Base-by-base conservation (phyloP, 1,140 invertebrate genomes). In the Stegodyphus dumicola region DNA sequence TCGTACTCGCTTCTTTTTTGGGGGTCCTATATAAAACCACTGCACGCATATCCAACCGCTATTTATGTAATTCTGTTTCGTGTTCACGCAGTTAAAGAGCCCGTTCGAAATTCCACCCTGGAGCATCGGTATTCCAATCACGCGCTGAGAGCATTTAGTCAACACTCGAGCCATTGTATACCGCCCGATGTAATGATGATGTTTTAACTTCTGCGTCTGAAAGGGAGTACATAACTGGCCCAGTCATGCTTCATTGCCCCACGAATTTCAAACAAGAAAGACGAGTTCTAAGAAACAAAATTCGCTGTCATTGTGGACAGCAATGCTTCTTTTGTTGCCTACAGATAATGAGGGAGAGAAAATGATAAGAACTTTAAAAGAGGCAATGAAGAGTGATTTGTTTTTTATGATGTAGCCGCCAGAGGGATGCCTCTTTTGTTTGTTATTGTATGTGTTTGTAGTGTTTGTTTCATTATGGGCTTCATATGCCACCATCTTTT, bases 241-340 rank as follows among this genome's bases (percentile, higher is more conserved):
- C 17, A 18, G 65, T 66, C 65, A 69, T 54, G 77, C 65, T n/a
- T 54, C 52, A 78, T 54, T 69, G 66, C 77, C 5, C 51, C 17
- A 51, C 51, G 17, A 15, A 69, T n/a, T 66, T 48, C 13, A 69
- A 78, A 78, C 77, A 69, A 66, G 77, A 69, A 78, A 53, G 77
- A n/a, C 65, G 48, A 69, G 77, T 78, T 78, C 65, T 6, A 13
- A 7, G 17, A 52, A 33, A 69, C 48, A 69, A 69, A 65, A 78
- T 66, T 49, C 49, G 5, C 48, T 51, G 33, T 77, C 60, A 66
- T 78, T 65, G 48, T 70, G 13, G 64, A 18, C 33, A 53, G 52
- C 48, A 56, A 54, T 51, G 65, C 33, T 9, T 78, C 11, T 52
- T 78, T 78, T 78, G 65, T 78, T 69, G 10, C 15, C 51, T 67